Evolutionary conservation across 2,113 vertebrate genomes (phyloP).

Genomic region (Colaptes auratus): DNA sequence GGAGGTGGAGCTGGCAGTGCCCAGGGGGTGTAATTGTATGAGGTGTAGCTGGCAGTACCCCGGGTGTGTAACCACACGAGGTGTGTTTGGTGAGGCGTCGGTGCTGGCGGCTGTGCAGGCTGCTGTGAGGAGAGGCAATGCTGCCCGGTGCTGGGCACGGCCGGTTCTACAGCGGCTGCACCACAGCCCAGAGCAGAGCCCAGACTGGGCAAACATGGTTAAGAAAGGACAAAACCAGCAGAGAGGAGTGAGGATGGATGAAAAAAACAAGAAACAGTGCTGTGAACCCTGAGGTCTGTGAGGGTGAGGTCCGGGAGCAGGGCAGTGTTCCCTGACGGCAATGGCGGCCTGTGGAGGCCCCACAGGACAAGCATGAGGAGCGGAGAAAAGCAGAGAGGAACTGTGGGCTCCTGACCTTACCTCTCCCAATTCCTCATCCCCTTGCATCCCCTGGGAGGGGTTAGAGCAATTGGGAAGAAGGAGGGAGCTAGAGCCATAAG

Average conservation of each 20-base stretch:
- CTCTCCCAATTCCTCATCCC: neutral
- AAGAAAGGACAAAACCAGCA: neutral
- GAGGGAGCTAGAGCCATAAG: neutral
- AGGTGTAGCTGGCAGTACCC: no score
- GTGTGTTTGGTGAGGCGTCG: neutral
- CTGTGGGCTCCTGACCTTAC: accelerated
- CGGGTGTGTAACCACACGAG: neutral
- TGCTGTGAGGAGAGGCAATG: neutral
- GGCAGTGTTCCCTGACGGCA: neutral
- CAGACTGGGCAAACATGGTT: accelerated
- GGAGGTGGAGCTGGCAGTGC: no score
- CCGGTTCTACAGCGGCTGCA: neutral
- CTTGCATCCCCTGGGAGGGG: neutral
- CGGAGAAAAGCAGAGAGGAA: neutral
- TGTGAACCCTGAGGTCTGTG: neutral
- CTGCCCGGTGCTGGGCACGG: neutral
- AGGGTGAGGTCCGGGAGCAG: neutral
- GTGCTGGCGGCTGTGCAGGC: neutral
- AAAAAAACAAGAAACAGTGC: neutral
- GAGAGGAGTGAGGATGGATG: neutral
- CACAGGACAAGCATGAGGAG: neutral
- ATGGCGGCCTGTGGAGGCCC: accelerated
- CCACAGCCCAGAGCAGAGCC: accelerated
- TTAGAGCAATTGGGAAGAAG: neutral
- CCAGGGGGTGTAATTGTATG: no score